Evolutionary conservation across 2,797 vertebrate species (phyloP).

Genomic region (Sebastes kiyomatsui): DNA sequence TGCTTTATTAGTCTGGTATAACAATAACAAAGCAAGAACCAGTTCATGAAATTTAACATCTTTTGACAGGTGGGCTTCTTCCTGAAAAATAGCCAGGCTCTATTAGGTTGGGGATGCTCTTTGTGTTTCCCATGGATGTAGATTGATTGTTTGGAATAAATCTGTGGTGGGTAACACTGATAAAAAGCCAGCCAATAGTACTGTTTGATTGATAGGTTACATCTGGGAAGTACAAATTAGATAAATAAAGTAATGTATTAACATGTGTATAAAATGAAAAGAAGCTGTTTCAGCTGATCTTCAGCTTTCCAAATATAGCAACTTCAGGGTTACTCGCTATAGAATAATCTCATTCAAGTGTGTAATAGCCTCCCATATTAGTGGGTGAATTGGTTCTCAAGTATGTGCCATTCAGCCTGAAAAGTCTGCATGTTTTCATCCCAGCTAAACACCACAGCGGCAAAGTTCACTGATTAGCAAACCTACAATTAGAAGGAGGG

Average conservation of each 20-base stretch:
- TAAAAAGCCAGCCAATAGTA: neutral
- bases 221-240: neutral
- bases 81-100: neutral
- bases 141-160: neutral
- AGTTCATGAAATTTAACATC: neutral
- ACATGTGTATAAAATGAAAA: neutral
- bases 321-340: neutral
- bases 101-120: neutral
- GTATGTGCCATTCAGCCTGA: conserved; percentile 5
- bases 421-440: neutral
- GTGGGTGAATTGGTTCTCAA: conserved; percentile 2
- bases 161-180: neutral
- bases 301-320: neutral
- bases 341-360: conserved; percentile 11
- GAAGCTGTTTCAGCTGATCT: neutral
- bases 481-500: conserved; percentile 28
- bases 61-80: neutral
- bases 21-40: neutral
- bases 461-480: conserved; percentile 24
- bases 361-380: neutral
- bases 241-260: neutral
- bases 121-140: neutral
- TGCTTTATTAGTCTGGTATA: conserved; percentile 8
- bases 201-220: neutral
- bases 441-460: neutral